Base-by-base conservation (phyloP, 2,113 vertebrate genomes). In the Antigone vipio region DNA sequence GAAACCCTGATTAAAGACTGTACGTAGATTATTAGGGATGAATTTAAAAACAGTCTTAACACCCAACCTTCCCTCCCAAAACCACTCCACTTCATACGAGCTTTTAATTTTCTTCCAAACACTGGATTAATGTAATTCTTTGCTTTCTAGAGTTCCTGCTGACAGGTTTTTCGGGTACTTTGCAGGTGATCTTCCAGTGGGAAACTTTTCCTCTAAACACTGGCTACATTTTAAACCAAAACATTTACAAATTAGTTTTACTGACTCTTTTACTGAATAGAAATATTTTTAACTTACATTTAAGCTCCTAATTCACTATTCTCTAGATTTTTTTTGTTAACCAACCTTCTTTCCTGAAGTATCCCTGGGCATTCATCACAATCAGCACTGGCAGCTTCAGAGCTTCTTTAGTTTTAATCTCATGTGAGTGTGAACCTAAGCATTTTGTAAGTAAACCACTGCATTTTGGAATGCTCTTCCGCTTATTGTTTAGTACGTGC, bases 401-500 rank as follows among this genome's bases (percentile, higher is more conserved):
- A 56, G 14, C 32, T 87, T 94, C 52, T 86, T 91, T 75, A 89
- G 32, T 45, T 86, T 93, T 81, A 76, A 42, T 47, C 23, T 67
- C 45, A 88, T 13, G 17, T 66, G 12, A 95, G 34, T 40, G 40
- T 53, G 34, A 93, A 78, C 29, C 32, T 53, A 89, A 86, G 85
- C 26, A 66, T 96, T 94, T 94, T 75, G 85, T 76, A 96, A 97
- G 66, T 44, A 67, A 96, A 72, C 89, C 88, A 89, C 80, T 74
- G 59, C 38, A 83, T 89, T 96, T 88, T 78, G 53, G 89, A 87
- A 96, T 22, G 12, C 74, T 68, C 77, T 94, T 96, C 81, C 5
- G 4, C 62, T 71, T 92, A 21, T 30, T 88, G 64, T 92, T 85
- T 73, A 80, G 56, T 24, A 85, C 15, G 8, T 27, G 44, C 15